Evolutionary conservation across 1,140 invertebrate genomes (phyloP).

Genomic region (Dendrolimus punctatus): DNA sequence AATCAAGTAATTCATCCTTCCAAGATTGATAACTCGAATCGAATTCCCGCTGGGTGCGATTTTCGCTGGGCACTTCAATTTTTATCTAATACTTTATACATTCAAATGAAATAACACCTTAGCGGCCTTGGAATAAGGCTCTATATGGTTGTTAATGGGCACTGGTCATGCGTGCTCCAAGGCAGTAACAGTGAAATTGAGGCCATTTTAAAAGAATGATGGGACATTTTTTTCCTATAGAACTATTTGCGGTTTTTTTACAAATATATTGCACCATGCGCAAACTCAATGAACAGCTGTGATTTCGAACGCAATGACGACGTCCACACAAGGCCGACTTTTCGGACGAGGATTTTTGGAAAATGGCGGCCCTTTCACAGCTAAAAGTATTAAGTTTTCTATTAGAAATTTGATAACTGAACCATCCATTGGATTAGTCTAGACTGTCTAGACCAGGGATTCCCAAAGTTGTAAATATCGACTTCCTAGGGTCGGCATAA

Average conservation of each 20-base stretch:
- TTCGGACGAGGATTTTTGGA: too few relatives aligned
- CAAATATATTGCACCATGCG: background rate
- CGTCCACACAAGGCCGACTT: too few relatives aligned
- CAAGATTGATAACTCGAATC: slow-evolving; percentile 57
- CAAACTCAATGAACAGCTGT: too few relatives aligned
- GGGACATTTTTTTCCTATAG: slow-evolving; percentile 32
- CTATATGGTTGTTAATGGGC: slow-evolving; percentile 3
- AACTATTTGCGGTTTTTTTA: slow-evolving; percentile 28
- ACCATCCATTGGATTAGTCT: too few relatives aligned
- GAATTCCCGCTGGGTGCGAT: slow-evolving; percentile 53
- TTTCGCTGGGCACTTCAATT: slow-evolving; percentile 44
- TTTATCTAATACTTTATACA: slow-evolving; percentile 38
- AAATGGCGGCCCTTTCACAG: too few relatives aligned
- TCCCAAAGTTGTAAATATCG: too few relatives aligned
- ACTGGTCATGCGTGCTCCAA: slow-evolving; percentile 43
- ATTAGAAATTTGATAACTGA: too few relatives aligned
- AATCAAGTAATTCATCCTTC: slow-evolving; percentile 12
- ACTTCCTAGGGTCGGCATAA: too few relatives aligned
- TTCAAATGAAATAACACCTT: slow-evolving; percentile 17
- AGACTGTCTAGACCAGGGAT: too few relatives aligned
- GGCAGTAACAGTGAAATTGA: slow-evolving; percentile 48
- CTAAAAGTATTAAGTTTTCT: too few relatives aligned
- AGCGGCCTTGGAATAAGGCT: slow-evolving; percentile 5
- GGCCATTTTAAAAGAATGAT: slow-evolving; percentile 54
- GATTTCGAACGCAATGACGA: too few relatives aligned